A percentile compares a stretch with the other conserved stretches of the same genome.
Evolutionary conservation across 1,140 invertebrate species (phyloP).

Genomic region (Choristoneura fumiferana): DNA sequence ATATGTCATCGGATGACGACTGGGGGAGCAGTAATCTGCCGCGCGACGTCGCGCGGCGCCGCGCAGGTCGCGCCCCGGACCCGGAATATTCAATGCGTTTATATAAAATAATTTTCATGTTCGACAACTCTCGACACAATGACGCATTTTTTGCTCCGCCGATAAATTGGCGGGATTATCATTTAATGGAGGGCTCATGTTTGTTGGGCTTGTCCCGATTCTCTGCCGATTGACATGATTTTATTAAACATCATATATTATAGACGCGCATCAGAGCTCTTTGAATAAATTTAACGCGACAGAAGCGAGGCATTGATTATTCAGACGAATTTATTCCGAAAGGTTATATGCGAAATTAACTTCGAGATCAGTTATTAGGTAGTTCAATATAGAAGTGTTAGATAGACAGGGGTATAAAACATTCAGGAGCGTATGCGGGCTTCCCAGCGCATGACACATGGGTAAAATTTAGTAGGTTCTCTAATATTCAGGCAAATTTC

Average conservation of each 20-base stretch:
- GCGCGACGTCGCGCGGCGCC: constrained; percentile 25
- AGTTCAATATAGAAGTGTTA: constrained; percentile 40
- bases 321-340: constrained; percentile 43
- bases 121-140: constrained; percentile 74
- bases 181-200: constrained; percentile 78
- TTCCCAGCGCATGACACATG: constrained; percentile 40
- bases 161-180: constrained; percentile 77
- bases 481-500: constrained; percentile 32
- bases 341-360: constrained; percentile 47
- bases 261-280: constrained; percentile 46
- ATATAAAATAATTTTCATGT: constrained; percentile 78
- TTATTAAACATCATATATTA: constrained; percentile 63
- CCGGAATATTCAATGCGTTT: constrained; percentile 75
- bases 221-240: constrained; percentile 72
- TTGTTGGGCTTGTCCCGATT: constrained; percentile 69
- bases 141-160: constrained; percentile 69
- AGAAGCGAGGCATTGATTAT: constrained; percentile 39
- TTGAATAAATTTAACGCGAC: constrained; percentile 39
- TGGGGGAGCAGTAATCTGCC: constrained; percentile 56
- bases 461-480: constrained; percentile 39
- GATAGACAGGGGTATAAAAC: constrained; percentile 45
- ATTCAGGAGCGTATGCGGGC: constrained; percentile 40
- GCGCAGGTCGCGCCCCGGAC: constrained; percentile 59
- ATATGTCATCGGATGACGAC: constrained; percentile 75
- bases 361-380: constrained; percentile 46